Percentiles rank a stretch among this genome's conserved stretches.
These are phyloP conservation scores for Falco concolor DNA, from an alignment of 2,797 vertebrate species.

Conservation along the genomic window DNA sequence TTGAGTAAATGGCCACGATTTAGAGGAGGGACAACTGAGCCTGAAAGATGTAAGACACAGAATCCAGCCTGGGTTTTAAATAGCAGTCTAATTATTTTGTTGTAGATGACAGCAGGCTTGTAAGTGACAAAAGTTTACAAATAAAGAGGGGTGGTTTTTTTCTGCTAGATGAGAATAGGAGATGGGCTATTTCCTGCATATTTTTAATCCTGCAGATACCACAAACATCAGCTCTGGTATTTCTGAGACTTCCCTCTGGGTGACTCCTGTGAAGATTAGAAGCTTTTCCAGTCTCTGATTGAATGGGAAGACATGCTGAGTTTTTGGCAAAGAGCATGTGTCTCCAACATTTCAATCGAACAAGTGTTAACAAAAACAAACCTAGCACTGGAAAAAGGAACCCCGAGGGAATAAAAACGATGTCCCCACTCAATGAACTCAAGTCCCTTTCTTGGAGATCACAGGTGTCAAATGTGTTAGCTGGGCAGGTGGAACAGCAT, in stretches of 20 bases:
- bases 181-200: not conserved
- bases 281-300: not conserved
- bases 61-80: not conserved
- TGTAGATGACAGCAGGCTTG: not conserved
- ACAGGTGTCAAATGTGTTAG: not conserved
- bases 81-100: not conserved
- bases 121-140: not conserved
- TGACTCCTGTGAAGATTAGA: constrained; percentile 27
- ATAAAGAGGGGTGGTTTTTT: not conserved
- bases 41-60: not conserved
- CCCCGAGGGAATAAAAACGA: not conserved
- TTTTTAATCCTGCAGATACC: constrained; percentile 20
- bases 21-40: not conserved
- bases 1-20: not conserved
- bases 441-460: not conserved
- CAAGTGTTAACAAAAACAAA: constrained; percentile 2
- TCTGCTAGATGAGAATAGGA: not conserved
- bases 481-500: not conserved
- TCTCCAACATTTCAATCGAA: not conserved
- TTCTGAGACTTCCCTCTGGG: constrained; percentile 16
- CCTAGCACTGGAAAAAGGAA: not conserved
- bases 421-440: accelerated
- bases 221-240: constrained; percentile 1
- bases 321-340: not conserved
- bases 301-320: constrained; percentile 34